A percentile compares a stretch with the other conserved stretches of the same genome.
These are phyloP conservation scores for Biston betularia DNA, from an alignment of 2,888 invertebrate genomes.

Conservation along the genomic window DNA sequence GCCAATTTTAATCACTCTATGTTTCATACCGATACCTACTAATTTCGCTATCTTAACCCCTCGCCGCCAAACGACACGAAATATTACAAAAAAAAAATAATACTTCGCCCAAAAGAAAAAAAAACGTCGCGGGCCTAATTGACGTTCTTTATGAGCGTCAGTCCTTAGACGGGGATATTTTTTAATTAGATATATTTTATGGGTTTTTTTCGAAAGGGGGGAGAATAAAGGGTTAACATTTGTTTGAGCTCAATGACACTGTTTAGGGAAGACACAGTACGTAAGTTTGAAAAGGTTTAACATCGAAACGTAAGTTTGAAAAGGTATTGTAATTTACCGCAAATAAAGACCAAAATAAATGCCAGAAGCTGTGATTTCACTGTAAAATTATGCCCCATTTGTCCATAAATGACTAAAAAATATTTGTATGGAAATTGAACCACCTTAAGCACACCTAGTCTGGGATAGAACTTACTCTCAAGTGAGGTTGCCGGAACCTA, in stretches of 20 bases:
- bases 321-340: too few relatives aligned
- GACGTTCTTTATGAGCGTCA: constrained; percentile 87
- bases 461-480: too few relatives aligned
- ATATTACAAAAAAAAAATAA: constrained; percentile 72
- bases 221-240: constrained; percentile 85
- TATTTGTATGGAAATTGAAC: too few relatives aligned
- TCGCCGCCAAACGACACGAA: constrained; percentile 81
- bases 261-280: constrained; percentile 17
- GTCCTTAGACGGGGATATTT: constrained; percentile 85
- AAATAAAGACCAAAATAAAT: too few relatives aligned
- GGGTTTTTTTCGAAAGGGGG: constrained; percentile 84
- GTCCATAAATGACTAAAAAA: too few relatives aligned
- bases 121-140: constrained; percentile 82
- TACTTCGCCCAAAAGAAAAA: constrained; percentile 65
- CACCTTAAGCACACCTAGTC: too few relatives aligned
- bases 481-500: too few relatives aligned
- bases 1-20: constrained; percentile 84
- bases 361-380: too few relatives aligned
- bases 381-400: too few relatives aligned
- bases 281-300: neutral
- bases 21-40: constrained; percentile 86
- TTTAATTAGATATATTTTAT: constrained; percentile 88
- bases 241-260: constrained; percentile 74
- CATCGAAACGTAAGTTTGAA: too few relatives aligned
- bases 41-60: constrained; percentile 86